Conservation (phyloP, 2,797 vertebrate species). For the Catostomus latipinnis region DNA sequence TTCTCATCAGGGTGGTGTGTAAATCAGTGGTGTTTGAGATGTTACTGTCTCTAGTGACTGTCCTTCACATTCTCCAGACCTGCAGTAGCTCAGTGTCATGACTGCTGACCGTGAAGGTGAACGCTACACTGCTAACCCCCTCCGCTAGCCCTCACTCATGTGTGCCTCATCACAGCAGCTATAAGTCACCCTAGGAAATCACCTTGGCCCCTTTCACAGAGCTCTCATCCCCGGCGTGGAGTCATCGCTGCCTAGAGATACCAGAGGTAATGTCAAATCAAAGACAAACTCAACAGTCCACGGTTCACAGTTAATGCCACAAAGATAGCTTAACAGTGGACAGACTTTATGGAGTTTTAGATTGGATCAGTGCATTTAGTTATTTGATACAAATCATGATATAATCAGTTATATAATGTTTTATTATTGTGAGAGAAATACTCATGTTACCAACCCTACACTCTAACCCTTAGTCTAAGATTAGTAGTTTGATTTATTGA, state of each 20-base stretch:
- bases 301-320: background rate
- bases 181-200: slow-evolving; percentile 74
- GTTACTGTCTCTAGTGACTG: slow-evolving; percentile 23
- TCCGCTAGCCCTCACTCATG: slow-evolving; percentile 12
- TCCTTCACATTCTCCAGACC: slow-evolving; percentile 49
- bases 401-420: no score
- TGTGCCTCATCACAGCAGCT: slow-evolving; percentile 63
- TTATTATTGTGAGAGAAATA: no score
- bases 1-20: background rate
- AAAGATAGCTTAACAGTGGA: background rate
- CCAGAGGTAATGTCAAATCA: slow-evolving; percentile 72
- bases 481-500: no score
- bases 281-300: slow-evolving; percentile 65
- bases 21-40: background rate
- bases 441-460: no score
- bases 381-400: no score
- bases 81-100: slow-evolving; percentile 31
- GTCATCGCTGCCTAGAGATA: slow-evolving; percentile 70
- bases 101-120: slow-evolving; percentile 58
- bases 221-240: slow-evolving; percentile 72
- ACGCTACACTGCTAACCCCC: slow-evolving; percentile 24
- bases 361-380: no score
- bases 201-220: slow-evolving; percentile 68
- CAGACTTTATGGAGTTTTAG: no score
- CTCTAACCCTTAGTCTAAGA: no score